phyloP scores from a whole-genome alignment of 2,797 vertebrate genomes.

The Catostomus latipinnis region DNA sequence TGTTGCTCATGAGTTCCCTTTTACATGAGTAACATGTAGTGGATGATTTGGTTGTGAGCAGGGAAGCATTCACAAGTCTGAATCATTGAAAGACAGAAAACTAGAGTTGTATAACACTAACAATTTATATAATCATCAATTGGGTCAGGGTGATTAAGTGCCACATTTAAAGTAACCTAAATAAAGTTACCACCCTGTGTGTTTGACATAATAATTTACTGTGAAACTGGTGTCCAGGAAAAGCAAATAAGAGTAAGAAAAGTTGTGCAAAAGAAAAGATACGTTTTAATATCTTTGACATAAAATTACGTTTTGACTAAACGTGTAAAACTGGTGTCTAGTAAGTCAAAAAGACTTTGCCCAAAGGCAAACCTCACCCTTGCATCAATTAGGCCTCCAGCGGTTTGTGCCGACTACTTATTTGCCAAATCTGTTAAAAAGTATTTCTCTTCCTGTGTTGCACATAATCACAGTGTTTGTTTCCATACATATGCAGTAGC shows the following conservation, averaged over 20 bases:
- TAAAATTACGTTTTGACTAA: background rate
- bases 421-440: conserved; percentile 1
- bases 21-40: conserved; percentile 31
- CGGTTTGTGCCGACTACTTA: background rate
- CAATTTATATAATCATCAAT: background rate
- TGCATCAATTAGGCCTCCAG: background rate
- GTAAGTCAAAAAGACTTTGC: background rate
- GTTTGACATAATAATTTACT: too few species aligned
- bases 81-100: background rate
- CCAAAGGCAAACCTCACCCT: background rate
- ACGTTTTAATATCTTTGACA: background rate
- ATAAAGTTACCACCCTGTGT: background rate
- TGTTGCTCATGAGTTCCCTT: background rate
- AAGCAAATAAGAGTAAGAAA: too few species aligned
- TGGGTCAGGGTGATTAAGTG: conserved; percentile 2
- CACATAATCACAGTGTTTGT: conserved; percentile 68
- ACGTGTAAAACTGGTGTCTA: background rate
- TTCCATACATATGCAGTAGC: conserved; percentile 78
- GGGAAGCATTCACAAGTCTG: background rate
- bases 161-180: conserved; percentile 7
- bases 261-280: background rate
- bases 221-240: too few species aligned
- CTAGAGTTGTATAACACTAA: background rate
- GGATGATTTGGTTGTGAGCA: conserved; percentile 25
- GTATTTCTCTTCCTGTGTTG: conserved; percentile 9